phyloP scores from a whole-genome alignment of 2,888 invertebrate genomes.

The Parelbella ahira region DNA sequence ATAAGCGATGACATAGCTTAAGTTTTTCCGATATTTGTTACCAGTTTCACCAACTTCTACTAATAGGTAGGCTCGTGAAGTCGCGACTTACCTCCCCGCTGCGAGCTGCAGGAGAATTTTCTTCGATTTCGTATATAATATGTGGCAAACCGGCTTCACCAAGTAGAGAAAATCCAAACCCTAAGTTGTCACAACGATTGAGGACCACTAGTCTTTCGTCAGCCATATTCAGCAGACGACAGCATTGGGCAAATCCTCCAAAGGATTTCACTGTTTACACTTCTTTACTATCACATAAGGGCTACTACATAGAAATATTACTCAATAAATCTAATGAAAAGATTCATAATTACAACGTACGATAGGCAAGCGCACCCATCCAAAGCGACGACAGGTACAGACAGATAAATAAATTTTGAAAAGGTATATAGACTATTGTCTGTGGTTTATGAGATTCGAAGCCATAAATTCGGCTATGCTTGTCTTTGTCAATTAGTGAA shows the following conservation, averaged over 20 bases:
- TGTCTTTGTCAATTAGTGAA: too few relatives aligned
- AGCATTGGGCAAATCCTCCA: conserved; percentile 70
- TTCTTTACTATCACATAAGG: conserved; percentile 50
- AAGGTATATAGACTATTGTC: too few relatives aligned
- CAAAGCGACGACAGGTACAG: conserved; percentile 59
- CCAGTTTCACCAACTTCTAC: not conserved
- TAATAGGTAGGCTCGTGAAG: not conserved
- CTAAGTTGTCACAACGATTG: conserved; percentile 91
- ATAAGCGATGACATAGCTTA: conserved; percentile 1
- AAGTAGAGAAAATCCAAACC: conserved; percentile 94
- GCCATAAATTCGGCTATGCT: too few relatives aligned
- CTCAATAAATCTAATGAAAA: conserved; percentile 49
- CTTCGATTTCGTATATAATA: conserved; percentile 95
- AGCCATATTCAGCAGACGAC: conserved; percentile 85
- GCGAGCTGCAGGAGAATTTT: conserved; percentile 95
- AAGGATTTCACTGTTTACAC: conserved; percentile 60
- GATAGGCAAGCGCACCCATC: conserved; percentile 72
- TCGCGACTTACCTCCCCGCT: conserved; percentile 88
- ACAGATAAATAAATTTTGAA: conserved; percentile 28
- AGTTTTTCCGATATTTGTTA: conserved; percentile 1
- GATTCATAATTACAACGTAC: conserved; percentile 62
- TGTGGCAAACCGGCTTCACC: conserved; percentile 95
- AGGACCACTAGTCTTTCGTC: conserved; percentile 94
- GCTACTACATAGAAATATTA: conserved; percentile 43
- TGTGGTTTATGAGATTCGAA: too few relatives aligned